phyloP scores from a whole-genome alignment of 2,888 invertebrate genomes.

The Incurvaria masculella region DNA sequence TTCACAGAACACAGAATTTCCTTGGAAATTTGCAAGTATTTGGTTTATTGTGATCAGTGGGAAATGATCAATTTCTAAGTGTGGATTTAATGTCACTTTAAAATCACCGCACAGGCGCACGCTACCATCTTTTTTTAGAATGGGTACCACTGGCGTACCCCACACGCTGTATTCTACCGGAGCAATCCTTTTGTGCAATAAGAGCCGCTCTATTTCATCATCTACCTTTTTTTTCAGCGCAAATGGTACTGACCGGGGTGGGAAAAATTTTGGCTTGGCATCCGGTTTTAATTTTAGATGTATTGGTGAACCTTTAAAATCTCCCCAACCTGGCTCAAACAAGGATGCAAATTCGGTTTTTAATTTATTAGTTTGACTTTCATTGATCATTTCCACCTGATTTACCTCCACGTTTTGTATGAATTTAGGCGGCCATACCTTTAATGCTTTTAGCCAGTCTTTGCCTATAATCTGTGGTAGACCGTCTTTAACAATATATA shows the following conservation, averaged over 20 bases:
- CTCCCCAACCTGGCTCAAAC: conserved; percentile 11
- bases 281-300: conserved; percentile 3
- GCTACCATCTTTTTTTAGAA: conserved; percentile 7
- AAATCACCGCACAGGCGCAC: conserved; percentile 9
- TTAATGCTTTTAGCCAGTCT: conserved; percentile 4
- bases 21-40: conserved; percentile 7
- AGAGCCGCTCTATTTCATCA: no score
- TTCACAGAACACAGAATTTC: conserved; percentile 13
- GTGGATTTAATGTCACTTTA: conserved; percentile 9
- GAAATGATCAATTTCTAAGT: conserved; percentile 8
- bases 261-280: not conserved
- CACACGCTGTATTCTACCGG: conserved; percentile 1
- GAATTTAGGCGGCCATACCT: conserved; percentile 7
- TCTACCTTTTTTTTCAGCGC: no score
- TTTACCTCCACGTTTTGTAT: not conserved
- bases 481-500: conserved; percentile 4
- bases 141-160: conserved; percentile 10
- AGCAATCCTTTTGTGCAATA: no score
- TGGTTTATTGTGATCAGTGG: conserved; percentile 6
- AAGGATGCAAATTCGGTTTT: conserved; percentile 8
- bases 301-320: conserved; percentile 8
- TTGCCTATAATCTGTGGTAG: conserved; percentile 7
- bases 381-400: not conserved
- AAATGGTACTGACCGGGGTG: no score
- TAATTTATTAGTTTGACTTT: not conserved